Base-by-base conservation (phyloP, 2,888 invertebrate genomes). In the Ormia ochracea region DNA sequence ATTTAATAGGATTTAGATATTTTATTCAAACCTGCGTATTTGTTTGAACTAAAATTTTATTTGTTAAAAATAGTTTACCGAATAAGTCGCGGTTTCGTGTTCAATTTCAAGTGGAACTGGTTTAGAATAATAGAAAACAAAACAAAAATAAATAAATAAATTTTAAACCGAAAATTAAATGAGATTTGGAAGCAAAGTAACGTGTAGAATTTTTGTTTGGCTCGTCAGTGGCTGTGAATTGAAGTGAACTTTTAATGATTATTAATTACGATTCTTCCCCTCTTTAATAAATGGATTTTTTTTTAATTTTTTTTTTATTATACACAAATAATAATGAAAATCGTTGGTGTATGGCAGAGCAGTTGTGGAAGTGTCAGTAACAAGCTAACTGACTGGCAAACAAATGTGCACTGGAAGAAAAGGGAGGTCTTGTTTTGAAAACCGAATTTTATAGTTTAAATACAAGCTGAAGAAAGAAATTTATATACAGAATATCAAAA, bases 211-310 rank as follows among this genome's bases (percentile, higher is more conserved):
- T 36, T 58, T 48, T 58, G 33, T 36, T 10, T 56, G 69, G 69
- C 66, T 65, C 75, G 80, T 76, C 80, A 80, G 72, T 72, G 76
- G 75, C 80, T 63, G 72, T 72, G 66, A 80, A 66, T 76, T 72
- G 61, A 68, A 72, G 80, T 52, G 63, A 72, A 72, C 50, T 66
- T 68, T 72, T 75, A 80, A 76, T 76, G 80, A 80, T 80, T 80
- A 80, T 76, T 54, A 80, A 80, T 76, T 68, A 80, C 66, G 58
- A n/a, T 70, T 17, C 36, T 26, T 56, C 43, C 3, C 50, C 7
- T 9, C 9, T 7, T 7, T 50, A 28, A 28, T 14, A 50, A 45
- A 45, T 45, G 21, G 12, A 45, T 12, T 12, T 23, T 38, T 7
- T 23, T 45, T 43, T 26, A 4, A 23, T 23, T 38, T 7, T 23